Percentiles rank a stretch among this genome's conserved stretches.
Conservation (phyloP, 2,113 vertebrate genomes). For the Neodon shergylaensis region DNA sequence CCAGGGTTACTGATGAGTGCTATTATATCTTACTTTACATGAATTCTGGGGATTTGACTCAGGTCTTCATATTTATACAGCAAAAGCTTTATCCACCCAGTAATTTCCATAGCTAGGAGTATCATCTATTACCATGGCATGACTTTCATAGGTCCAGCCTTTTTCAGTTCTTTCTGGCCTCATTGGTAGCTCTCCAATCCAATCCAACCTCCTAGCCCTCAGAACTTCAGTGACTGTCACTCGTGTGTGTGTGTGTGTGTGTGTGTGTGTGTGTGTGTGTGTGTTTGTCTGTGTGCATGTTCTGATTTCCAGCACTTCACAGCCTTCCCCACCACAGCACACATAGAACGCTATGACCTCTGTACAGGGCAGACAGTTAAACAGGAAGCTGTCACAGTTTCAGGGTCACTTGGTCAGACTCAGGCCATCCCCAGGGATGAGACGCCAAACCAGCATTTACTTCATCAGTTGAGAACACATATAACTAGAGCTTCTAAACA, state of each 20-base stretch:
- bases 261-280: background rate
- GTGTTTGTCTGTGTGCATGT: background rate
- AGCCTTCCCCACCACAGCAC: background rate
- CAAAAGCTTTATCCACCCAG: background rate
- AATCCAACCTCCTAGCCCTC: background rate
- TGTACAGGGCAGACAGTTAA: background rate
- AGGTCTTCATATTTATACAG: no score
- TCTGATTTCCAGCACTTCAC: background rate
- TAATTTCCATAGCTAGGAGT: background rate
- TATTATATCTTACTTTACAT: background rate
- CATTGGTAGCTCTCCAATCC: background rate
- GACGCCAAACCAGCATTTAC: background rate
- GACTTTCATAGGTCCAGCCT: background rate
- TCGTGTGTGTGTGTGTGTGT: no score
- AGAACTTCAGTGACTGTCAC: background rate
- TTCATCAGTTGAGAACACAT: background rate
- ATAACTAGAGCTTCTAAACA: background rate
- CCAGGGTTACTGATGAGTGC: background rate
- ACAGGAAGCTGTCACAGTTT: background rate
- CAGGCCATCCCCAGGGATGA: background rate
- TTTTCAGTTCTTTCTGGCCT: background rate
- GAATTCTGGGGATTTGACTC: background rate
- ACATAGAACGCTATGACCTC: background rate
- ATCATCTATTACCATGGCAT: background rate
- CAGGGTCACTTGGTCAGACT: background rate